A percentile compares a stretch with the other conserved stretches of the same genome.
These are phyloP conservation scores for Thymelicus acteon DNA, from an alignment of 2,888 invertebrate genomes.

Conservation along the genomic window DNA sequence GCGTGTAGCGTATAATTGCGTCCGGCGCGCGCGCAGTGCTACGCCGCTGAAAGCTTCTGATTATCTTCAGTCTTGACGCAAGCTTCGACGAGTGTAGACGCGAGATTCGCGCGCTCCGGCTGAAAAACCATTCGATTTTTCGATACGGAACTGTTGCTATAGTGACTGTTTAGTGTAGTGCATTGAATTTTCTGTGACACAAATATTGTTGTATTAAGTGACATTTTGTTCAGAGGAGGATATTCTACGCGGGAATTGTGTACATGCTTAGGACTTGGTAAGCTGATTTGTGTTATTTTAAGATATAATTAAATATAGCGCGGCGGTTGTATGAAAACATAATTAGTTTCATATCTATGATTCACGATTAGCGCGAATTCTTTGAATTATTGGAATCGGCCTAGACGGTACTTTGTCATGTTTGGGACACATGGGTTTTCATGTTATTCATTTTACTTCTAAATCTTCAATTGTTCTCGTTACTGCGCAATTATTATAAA, in stretches of 20 bases:
- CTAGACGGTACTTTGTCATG: slow-evolving; percentile 2
- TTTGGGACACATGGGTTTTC: slow-evolving; percentile 16
- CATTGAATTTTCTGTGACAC: slow-evolving; percentile 47
- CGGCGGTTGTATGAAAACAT: slow-evolving; percentile 73
- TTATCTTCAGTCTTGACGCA: slow-evolving; percentile 70
- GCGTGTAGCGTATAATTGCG: slow-evolving; percentile 45
- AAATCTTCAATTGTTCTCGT: background rate
- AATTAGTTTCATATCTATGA: slow-evolving; percentile 76
- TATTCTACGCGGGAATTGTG: slow-evolving; percentile 57
- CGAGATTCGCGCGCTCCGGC: slow-evolving; percentile 44
- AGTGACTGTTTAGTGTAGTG: slow-evolving; percentile 60
- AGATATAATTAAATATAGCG: slow-evolving; percentile 82
- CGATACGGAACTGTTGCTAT: slow-evolving; percentile 52
- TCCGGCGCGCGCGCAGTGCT: slow-evolving; percentile 66
- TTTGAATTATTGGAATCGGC: slow-evolving; percentile 32
- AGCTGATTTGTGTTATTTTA: slow-evolving; percentile 78
- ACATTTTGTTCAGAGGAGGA: slow-evolving; percentile 50
- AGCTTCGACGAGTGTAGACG: slow-evolving; percentile 63
- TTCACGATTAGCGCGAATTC: slow-evolving; percentile 63
- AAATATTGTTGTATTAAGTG: slow-evolving; percentile 43
- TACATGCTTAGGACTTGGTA: slow-evolving; percentile 71
- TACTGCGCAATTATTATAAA: background rate
- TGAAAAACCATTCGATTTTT: slow-evolving; percentile 51
- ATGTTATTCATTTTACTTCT: background rate
- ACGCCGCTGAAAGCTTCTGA: slow-evolving; percentile 70